Percentiles rank a stretch among this genome's conserved stretches.
phyloP scores from a whole-genome alignment of 2,888 invertebrate genomes.

The Epiperipatus broadwayi region DNA sequence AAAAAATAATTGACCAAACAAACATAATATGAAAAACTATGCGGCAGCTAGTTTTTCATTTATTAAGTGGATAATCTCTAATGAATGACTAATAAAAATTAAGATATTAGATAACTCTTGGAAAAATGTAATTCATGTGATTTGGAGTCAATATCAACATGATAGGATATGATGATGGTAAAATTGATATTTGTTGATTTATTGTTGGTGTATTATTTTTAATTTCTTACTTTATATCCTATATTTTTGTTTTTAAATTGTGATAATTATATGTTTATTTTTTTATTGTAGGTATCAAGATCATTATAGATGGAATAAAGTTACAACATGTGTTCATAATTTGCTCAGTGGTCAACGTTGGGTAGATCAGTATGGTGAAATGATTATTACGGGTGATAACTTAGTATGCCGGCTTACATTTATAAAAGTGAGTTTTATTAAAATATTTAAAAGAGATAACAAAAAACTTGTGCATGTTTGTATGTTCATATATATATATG shows the following conservation, averaged over 20 bases:
- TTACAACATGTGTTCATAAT: conserved; percentile 68
- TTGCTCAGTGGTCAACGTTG: conserved; percentile 60
- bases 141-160: too few relatives aligned
- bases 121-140: too few relatives aligned
- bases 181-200: too few relatives aligned
- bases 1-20: too few relatives aligned
- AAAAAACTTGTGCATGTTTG: background rate
- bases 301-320: conserved; percentile 56
- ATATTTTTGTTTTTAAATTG: conserved; percentile 4
- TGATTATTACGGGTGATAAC: conserved; percentile 44
- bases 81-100: too few relatives aligned
- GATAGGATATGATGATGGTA: too few relatives aligned
- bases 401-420: conserved; percentile 57
- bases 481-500: too few relatives aligned
- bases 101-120: too few relatives aligned
- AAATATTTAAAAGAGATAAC: background rate
- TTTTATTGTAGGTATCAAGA: conserved; percentile 41
- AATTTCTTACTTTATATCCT: background rate
- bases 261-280: conserved; percentile 6
- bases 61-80: too few relatives aligned
- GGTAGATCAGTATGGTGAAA: conserved; percentile 70
- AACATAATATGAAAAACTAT: too few relatives aligned
- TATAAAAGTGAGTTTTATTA: conserved; percentile 41
- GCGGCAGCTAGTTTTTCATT: too few relatives aligned
- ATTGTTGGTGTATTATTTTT: conserved; percentile 1